These are phyloP conservation scores for Danaus chrysippus DNA, from an alignment of 2,888 invertebrate species.

Conservation along the genomic window DNA sequence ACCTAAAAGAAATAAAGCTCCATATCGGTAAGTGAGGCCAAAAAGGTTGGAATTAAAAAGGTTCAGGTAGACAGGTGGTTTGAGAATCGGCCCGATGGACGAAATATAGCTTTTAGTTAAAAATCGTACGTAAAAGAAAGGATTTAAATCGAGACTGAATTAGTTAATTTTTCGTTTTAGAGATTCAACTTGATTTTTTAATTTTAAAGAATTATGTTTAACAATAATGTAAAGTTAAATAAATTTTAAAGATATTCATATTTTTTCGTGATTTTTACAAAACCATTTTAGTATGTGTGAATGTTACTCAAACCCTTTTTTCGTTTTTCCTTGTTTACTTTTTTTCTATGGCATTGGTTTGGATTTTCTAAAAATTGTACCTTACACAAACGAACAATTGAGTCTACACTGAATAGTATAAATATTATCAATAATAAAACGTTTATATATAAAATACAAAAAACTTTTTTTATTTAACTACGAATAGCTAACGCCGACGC, in stretches of 20 bases:
- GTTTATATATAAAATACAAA: not conserved
- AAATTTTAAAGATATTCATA: too few relatives aligned
- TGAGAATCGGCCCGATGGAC: not conserved
- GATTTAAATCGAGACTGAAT: not conserved
- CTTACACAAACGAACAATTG: too few relatives aligned
- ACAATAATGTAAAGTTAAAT: too few relatives aligned
- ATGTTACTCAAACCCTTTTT: too few relatives aligned
- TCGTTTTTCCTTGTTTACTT: too few relatives aligned
- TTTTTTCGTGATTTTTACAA: too few relatives aligned
- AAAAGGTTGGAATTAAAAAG: slow-evolving; percentile 15
- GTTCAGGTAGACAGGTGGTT: slow-evolving; percentile 17
- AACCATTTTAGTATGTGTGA: too few relatives aligned
- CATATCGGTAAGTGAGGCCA: slow-evolving; percentile 10
- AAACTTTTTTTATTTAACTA: not conserved
- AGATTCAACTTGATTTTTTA: not conserved
- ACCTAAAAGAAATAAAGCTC: slow-evolving; percentile 3
- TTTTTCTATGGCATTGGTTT: too few relatives aligned
- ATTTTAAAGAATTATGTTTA: too few relatives aligned
- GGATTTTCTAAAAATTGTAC: too few relatives aligned
- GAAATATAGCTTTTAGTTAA: slow-evolving; percentile 1
- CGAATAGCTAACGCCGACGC: not conserved
- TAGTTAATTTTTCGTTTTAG: not conserved
- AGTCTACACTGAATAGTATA: too few relatives aligned
- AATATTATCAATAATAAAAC: too few relatives aligned
- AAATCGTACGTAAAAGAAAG: not conserved